Conservation (phyloP, 2,888 invertebrate species). For the Rhamnusium bicolor region DNA sequence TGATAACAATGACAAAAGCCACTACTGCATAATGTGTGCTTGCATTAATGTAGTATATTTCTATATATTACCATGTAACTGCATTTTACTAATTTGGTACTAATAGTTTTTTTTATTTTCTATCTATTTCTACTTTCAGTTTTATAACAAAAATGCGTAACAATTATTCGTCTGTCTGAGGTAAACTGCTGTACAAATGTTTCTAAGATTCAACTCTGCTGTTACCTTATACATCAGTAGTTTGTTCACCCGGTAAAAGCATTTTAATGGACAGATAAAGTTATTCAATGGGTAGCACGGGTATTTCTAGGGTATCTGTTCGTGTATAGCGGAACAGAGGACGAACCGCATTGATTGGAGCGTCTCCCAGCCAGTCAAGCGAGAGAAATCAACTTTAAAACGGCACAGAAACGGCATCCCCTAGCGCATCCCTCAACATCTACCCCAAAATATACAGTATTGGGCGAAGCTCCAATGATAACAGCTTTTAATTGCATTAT, state of each 20-base stretch:
- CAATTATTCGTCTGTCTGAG: neutral
- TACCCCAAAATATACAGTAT: constrained; percentile 40
- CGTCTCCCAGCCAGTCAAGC: constrained; percentile 70
- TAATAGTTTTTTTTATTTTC: no score
- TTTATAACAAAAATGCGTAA: neutral
- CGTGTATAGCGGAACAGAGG: constrained; percentile 52
- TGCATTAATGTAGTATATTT: no score
- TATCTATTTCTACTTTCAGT: neutral
- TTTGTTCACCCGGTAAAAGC: constrained; percentile 15
- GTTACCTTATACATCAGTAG: neutral
- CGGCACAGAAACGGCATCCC: constrained; percentile 57
- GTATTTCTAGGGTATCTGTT: constrained; percentile 46
- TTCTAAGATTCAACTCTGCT: neutral
- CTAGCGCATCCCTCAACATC: constrained; percentile 36
- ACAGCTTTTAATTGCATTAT: constrained; percentile 53
- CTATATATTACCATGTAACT: no score
- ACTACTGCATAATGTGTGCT: no score
- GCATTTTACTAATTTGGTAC: no score
- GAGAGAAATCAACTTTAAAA: constrained; percentile 72
- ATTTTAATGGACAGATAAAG: constrained; percentile 43
- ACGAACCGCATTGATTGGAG: constrained; percentile 71
- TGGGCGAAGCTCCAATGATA: constrained; percentile 49
- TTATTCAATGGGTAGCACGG: constrained; percentile 45
- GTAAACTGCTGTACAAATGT: neutral
- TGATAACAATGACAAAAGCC: no score